These are phyloP conservation scores for Phragmatobia fuliginosa DNA, from an alignment of 2,888 invertebrate genomes.

Conservation along the genomic window DNA sequence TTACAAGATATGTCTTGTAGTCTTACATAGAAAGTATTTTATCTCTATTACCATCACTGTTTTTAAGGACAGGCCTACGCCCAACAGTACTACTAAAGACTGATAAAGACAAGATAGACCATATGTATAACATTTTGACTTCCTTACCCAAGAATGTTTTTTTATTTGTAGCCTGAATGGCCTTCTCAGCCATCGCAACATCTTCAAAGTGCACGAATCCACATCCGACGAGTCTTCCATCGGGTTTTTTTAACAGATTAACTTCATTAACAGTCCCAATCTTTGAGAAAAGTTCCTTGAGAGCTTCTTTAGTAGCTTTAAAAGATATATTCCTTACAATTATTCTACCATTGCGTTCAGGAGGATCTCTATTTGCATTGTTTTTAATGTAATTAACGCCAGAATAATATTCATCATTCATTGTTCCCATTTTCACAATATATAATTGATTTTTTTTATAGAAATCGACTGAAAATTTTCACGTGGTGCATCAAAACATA, in stretches of 20 bases:
- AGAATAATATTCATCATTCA: constrained; percentile 54
- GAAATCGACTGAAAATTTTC: constrained; percentile 35
- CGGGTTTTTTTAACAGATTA: constrained; percentile 90
- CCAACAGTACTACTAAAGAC: too few species aligned
- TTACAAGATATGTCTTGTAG: too few species aligned
- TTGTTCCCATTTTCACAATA: constrained; percentile 52
- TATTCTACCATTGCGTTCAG: constrained; percentile 84
- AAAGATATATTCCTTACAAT: constrained; percentile 90
- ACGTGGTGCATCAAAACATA: constrained; percentile 61
- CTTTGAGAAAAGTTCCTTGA: constrained; percentile 90
- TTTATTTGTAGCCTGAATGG: constrained; percentile 89
- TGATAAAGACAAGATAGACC: too few species aligned
- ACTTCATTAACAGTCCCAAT: constrained; percentile 93
- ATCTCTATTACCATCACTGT: too few species aligned
- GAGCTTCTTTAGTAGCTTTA: constrained; percentile 90
- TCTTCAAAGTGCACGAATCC: constrained; percentile 95
- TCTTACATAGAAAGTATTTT: too few species aligned
- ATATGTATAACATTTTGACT: neutral
- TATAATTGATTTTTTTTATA: neutral
- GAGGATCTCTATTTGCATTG: constrained; percentile 59
- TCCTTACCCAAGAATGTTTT: constrained; percentile 87
- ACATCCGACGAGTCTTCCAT: constrained; percentile 94
- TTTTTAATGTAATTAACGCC: constrained; percentile 60
- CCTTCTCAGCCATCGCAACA: constrained; percentile 92
- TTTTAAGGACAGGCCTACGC: too few species aligned